phyloP scores from a whole-genome alignment of 2,797 vertebrate genomes.

The Lagodon rhomboides region DNA sequence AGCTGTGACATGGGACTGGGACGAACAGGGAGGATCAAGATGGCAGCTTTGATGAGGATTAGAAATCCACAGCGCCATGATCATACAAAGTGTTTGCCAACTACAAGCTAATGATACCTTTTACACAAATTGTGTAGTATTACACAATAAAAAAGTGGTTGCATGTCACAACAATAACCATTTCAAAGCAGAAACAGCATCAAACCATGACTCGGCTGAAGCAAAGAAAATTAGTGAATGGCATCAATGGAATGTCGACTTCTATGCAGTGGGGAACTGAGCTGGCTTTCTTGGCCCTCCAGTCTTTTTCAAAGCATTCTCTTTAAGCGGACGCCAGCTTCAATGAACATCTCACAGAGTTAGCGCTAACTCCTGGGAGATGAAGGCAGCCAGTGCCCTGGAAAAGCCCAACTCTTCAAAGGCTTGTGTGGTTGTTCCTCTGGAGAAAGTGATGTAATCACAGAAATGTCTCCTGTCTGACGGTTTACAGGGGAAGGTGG shows the following conservation, averaged over 20 bases:
- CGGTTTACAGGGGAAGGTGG: conserved; percentile 56
- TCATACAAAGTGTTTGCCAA: conserved; percentile 2
- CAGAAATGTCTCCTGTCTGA: conserved; percentile 65
- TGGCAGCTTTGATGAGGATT: conserved; percentile 24
- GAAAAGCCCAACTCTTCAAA: conserved; percentile 75
- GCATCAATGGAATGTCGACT: conserved; percentile 60
- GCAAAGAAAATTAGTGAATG: conserved; percentile 48
- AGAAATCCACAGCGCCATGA: conserved; percentile 9
- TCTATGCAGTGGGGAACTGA: conserved; percentile 35
- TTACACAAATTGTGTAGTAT: too few relatives aligned
- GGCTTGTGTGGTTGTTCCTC: conserved; percentile 68
- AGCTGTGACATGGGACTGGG: conserved; percentile 2
- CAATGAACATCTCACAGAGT: conserved; percentile 74
- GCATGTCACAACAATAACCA: neutral
- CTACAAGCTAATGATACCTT: neutral
- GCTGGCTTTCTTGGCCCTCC: conserved; percentile 47
- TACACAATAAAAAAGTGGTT: too few relatives aligned
- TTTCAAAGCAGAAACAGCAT: conserved; percentile 26
- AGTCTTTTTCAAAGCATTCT: conserved; percentile 71
- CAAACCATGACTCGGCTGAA: conserved; percentile 19
- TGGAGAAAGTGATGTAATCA: conserved; percentile 78
- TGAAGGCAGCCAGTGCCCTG: conserved; percentile 58
- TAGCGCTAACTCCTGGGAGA: conserved; percentile 71
- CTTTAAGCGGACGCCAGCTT: conserved; percentile 76
- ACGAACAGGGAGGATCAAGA: conserved; percentile 25